Base-by-base conservation (phyloP, 2,888 invertebrate species). In the Tromatobia lineatoria region DNA sequence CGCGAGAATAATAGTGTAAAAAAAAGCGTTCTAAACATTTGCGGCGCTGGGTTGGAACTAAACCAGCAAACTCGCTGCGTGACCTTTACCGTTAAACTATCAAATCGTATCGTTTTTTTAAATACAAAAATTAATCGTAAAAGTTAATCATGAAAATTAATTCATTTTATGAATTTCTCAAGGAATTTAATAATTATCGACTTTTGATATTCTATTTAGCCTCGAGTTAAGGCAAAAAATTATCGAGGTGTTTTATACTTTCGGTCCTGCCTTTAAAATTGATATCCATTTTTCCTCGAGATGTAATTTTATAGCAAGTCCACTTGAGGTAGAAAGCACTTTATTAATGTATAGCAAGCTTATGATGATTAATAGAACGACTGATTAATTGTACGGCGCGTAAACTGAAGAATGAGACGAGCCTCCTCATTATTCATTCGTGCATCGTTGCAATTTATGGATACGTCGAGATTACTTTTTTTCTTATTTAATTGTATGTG, bases 21-120 rank as follows among this genome's bases (percentile, higher is more conserved):
- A 73, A 57, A 71, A 73, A 38, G 57, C 8, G 45, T 25, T 34
- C 61, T 29, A 47, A 59, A 15, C 57, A 11, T 20, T 52, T 4
- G 18, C 20, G 1, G 25, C 2, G 29, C 4, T 29, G 25, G 57
- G 23, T 57, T 1, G 25, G 57, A 57, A 25, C 57, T 25, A 57
- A 57, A 13, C 57, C n/a, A 13, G 7, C 57, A 57, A 57, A 25
- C 29, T 7, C n/a, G 29, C 25, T 25, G 0, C 29, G 6, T 11
- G 57, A 57, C 57, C 57, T 57, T 57, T 57, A 57, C 8, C 11
- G 25, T 57, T 57, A 13, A 29, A 57, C 11, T 54, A 54, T 54
- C 52, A 11, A 11, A 6, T 20, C 8, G 10, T 18, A 10, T 20
- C 6, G 23, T 18, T 11, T 18, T 23, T n/a, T 10, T 54, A 23